phyloP scores from a whole-genome alignment of 2,113 vertebrate species.

The Lophura nycthemera region DNA sequence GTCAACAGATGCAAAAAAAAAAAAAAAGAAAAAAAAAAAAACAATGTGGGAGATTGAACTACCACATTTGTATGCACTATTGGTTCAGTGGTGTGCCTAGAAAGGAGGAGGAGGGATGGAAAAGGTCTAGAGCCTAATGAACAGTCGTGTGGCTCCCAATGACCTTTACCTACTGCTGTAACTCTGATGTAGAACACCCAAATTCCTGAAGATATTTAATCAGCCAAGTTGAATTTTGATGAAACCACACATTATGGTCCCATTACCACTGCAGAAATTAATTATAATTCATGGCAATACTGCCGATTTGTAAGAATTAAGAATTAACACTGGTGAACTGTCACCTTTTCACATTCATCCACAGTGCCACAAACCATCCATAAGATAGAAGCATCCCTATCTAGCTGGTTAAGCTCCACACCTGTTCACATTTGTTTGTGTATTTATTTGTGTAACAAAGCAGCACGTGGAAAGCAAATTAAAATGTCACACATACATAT shows the following conservation, averaged over 20 bases:
- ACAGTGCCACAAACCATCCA: not conserved
- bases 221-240: slow-evolving; percentile 22
- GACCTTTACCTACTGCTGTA: not conserved
- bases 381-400: not conserved
- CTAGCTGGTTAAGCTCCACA: not conserved
- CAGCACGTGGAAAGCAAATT: not conserved
- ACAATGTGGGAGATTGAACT: not conserved
- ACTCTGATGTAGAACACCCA: not conserved
- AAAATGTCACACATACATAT: fast-evolving
- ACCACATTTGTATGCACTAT: not conserved
- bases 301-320: not conserved
- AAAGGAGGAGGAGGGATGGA: not conserved
- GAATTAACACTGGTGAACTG: not conserved
- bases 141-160: not conserved
- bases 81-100: not conserved
- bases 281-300: not conserved
- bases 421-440: not conserved
- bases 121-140: not conserved
- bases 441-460: not conserved
- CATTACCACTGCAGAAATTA: not conserved
- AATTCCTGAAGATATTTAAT: slow-evolving; percentile 48
- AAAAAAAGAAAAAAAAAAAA: not conserved
- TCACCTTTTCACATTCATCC: not conserved
- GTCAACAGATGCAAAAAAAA: not conserved
- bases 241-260: not conserved